These are phyloP conservation scores for Idaea aversata DNA, from an alignment of 2,888 invertebrate genomes.

Conservation along the genomic window DNA sequence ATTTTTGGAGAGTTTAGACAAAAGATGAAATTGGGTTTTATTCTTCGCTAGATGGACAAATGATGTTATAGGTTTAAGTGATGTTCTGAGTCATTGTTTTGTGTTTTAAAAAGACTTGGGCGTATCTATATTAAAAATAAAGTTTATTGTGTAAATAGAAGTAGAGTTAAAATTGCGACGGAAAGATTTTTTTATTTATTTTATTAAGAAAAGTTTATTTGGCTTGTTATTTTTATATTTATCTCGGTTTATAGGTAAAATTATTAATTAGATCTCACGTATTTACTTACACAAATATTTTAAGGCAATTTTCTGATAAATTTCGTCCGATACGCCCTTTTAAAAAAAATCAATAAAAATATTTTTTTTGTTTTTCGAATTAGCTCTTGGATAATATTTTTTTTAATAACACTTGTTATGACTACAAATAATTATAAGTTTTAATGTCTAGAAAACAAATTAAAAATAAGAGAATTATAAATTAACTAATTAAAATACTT, in stretches of 20 bases:
- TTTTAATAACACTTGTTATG: neutral
- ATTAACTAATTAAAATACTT: slow-evolving; percentile 16
- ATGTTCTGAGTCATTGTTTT: neutral
- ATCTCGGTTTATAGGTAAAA: neutral
- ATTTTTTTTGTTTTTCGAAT: neutral
- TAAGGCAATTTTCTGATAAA: neutral
- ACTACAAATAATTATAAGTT: neutral
- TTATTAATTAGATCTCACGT: neutral
- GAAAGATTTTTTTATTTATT: neutral
- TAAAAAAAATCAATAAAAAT: neutral
- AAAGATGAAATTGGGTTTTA: slow-evolving; percentile 4
- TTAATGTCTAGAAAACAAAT: neutral
- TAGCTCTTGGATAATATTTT: neutral
- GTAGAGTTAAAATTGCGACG: neutral
- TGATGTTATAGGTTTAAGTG: neutral
- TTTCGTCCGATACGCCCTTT: neutral
- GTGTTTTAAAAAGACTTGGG: neutral
- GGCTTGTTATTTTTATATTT: neutral
- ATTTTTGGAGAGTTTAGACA: slow-evolving; percentile 32
- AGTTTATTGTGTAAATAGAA: neutral
- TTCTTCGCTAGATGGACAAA: neutral
- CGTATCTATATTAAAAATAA: neutral
- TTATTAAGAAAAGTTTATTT: neutral
- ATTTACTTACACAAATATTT: neutral
- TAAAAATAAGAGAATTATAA: neutral